Evolutionary conservation across 2,113 vertebrate genomes (phyloP), one percentile per base, ranked within the genome.

Genomic region (Thamnaconus septentrionalis): DNA sequence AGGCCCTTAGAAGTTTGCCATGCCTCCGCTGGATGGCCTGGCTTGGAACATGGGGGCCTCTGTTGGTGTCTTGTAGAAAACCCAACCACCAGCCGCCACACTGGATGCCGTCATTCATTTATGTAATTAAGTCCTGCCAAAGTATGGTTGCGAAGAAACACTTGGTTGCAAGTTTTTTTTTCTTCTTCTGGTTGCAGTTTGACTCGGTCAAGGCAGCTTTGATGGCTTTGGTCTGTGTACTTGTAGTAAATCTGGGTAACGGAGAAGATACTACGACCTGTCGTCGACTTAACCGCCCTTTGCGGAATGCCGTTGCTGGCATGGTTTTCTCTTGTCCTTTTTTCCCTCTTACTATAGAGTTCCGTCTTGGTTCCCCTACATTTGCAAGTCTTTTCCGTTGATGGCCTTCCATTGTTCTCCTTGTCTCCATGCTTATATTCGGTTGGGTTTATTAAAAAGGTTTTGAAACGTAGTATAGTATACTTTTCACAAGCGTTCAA

Each of bases 221-320:
- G 18, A 31, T 31, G 18, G 18, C 18, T 31, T 31, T 31, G 18
- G 18, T 31, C 18, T 31, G 18, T 31, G 2, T 31, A 31, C 18
- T 62, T 48, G 73, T 62, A 79, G 57, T 64, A 60, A 58, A 46
- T 8, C 50, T 48, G 58, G 56, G 42, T 73, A 58, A 70, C 56
- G 77, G 81, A 69, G 80, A 73, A 81, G 80, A 79, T 70, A 68
- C 75, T 78, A 86, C 75, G 85, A 85, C 80, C 71, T 84, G 80
- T 84, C 85, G 84, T 7, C 81, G 78, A 72, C 66, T 81, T 78
- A 78, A 80, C 80, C 65, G 42, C 40, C 56, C 61, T 60, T 42
- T 48, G 5, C 45, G 18, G 18, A 31, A 31, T 31, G 18, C 18
- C 18, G 18, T 31, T 31, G 18, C 18, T 31, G 18, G 18, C 18